Evolutionary conservation across 1,140 invertebrate genomes (phyloP).

Genomic region (Parasteatoda tepidariorum): DNA sequence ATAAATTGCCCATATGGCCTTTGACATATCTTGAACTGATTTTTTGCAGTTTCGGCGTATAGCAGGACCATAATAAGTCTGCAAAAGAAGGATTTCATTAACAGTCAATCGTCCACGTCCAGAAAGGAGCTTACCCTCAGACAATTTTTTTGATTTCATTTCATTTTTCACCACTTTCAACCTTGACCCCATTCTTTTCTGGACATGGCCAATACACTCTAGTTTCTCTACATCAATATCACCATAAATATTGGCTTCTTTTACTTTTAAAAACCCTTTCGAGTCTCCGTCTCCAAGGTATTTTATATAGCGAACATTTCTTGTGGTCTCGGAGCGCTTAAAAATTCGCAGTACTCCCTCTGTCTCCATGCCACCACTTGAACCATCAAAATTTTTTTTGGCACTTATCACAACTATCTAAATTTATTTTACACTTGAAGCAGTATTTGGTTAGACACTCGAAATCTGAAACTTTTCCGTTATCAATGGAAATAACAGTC

Average conservation of each 20-base stretch:
- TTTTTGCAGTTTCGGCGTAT: not conserved
- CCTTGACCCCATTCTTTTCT: conserved; percentile 6
- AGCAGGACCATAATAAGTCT: conserved; percentile 6
- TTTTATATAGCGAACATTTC: conserved; percentile 29
- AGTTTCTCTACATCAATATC: not conserved
- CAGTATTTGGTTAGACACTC: conserved; percentile 51
- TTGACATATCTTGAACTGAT: not conserved
- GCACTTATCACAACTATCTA: conserved; percentile 26
- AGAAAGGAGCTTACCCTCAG: conserved; percentile 8
- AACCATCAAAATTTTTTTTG: conserved; percentile 48
- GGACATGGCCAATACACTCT: conserved; percentile 11
- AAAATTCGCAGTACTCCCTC: conserved; percentile 55
- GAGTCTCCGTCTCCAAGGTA: not conserved
- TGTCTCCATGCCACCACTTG: conserved; percentile 56
- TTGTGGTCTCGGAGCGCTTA: conserved; percentile 12
- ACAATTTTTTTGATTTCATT: not conserved
- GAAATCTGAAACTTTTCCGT: conserved; percentile 61
- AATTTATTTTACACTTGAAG: not conserved
- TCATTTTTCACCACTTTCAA: conserved; percentile 17
- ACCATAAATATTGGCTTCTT: conserved; percentile 51
- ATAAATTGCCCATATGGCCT: not conserved
- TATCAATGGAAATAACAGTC: conserved; percentile 50
- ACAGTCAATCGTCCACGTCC: not conserved
- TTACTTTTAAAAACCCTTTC: not conserved
- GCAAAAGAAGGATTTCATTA: not conserved